Evolutionary conservation across 2,888 invertebrate genomes (phyloP).

Genomic region (Stegana nigrithorax): DNA sequence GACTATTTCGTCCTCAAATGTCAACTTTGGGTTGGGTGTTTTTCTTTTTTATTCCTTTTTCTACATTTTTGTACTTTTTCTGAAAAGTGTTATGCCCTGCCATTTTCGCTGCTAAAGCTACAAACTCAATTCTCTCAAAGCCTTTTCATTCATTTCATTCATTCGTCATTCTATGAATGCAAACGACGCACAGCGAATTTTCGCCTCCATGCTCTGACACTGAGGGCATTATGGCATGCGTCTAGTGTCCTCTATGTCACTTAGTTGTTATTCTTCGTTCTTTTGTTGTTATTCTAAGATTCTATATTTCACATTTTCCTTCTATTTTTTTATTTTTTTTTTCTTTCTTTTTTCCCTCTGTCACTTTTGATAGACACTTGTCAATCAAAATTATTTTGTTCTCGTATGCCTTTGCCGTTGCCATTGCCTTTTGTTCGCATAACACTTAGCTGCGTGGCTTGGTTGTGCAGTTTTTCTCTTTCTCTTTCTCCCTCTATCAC

Average conservation of each 20-base stretch:
- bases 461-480: too few relatives aligned
- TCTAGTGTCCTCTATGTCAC: conserved; percentile 6
- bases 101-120: too few relatives aligned
- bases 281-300: too few relatives aligned
- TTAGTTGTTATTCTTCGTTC: too few relatives aligned
- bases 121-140: too few relatives aligned
- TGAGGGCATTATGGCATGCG: too few relatives aligned
- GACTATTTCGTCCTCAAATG: not conserved
- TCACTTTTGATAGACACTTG: conserved; percentile 10
- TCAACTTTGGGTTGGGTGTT: too few relatives aligned
- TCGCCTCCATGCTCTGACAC: too few relatives aligned
- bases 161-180: not conserved
- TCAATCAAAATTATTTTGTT: conserved; percentile 20
- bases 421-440: not conserved
- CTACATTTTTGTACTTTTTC: too few relatives aligned
- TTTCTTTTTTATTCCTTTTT: too few relatives aligned
- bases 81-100: not conserved
- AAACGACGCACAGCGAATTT: not conserved
- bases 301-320: too few relatives aligned
- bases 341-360: not conserved
- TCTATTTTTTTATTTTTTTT: not conserved
- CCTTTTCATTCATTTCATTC: not conserved
- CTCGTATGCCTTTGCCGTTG: not conserved
- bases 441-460: not conserved
- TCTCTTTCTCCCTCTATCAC: too few relatives aligned